Base-by-base conservation (phyloP, 2,797 vertebrate species). In the Gephyroberyx darwinii region DNA sequence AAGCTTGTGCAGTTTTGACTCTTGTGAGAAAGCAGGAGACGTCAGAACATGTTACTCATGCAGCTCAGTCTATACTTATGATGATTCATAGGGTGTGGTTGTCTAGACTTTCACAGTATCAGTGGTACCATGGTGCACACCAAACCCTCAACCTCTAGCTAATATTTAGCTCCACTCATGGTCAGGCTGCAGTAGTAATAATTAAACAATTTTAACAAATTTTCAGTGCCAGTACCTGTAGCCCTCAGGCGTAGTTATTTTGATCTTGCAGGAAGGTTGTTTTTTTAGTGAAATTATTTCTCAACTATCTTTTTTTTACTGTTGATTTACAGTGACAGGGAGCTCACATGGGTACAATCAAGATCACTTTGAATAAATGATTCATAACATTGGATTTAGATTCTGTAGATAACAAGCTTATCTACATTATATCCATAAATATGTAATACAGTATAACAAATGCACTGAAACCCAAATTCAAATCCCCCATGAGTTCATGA, bases 51-150 rank as follows among this genome's bases (percentile, higher is more conserved):
- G 19, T 67, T 5, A 39, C 9, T 51, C 48, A 31, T 54, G 79
- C 69, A 66, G 17, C 10, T 45, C 2, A 1, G 19, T 22, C 3
- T 60, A 5, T 71, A 47, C 62, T 33, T 75, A 79, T 87, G 58
- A 91, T 86, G 67, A 88, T 88, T 88, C 59, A 88, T 79, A 33
- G 71, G 86, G 87, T 77, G 89, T 74, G 87, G 84, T 73, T 35
- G 20, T 20, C 43, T 70, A 14, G 65, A 20, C 19, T 80, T 75
- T 53, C 31, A 41, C 65, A 78, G 74, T 55, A 35, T n/a, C 20
- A 60, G 62, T 48, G 2, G 12, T 19, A 39, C 20, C 35, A 0
- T 55, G 56, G 66, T 64, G 26, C 50, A 75, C 35, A 50, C 4
- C 22, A n/a, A 56, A 52, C 19, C 62, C 48, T 55, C 39, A 33